Evolutionary conservation across 2,888 invertebrate species (phyloP), one percentile per base, ranked within the genome.

Genomic region (Ennomos fuscantarius): DNA sequence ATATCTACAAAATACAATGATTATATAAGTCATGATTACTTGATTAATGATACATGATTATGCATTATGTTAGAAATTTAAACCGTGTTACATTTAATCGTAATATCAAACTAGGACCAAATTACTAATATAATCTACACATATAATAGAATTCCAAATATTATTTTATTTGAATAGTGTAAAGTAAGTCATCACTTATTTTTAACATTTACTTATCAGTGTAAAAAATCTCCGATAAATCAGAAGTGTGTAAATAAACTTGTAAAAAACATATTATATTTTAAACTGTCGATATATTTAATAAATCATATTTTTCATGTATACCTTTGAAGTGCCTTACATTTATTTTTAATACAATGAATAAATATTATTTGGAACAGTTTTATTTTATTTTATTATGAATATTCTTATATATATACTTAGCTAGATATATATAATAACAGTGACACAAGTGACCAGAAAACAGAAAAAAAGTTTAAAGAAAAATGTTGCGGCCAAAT

Each of bases 261-360:
- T 15, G 35, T 40, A 35, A 33, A 34, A 49, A 46, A 12, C 42
- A 44, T 55, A 51, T 31, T 45, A 53, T 56, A 31, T 49, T 59
- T n/a, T 31, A 37, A 58, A 58, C 58, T 58, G 58, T 58, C 53
- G 44, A 49, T 49, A 48, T 46, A 47, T 32, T 34, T 44, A 39
- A 8, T 52, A 11, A 41, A 44, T 42, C 35, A 36, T 41, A 36
- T 35, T 48, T n/a, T 15, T n/a, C 34, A 35, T 8, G 12, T 48
- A 11, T 59, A 54, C 39, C 41, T 45, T 36, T 39, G 35, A 8
- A 46, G 50, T 57, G 52, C 47, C 51, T 57, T 56, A 56, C 36
- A 45, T 56, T 37, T 33, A 52, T 56, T 52, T 52, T 48, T 15
- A 55, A 55, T 47, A 52, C 24, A 52, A 33, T 31, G 9, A 46